These are phyloP conservation scores for Apotomis capreana DNA, from an alignment of 2,888 invertebrate species.

Conservation along the genomic window DNA sequence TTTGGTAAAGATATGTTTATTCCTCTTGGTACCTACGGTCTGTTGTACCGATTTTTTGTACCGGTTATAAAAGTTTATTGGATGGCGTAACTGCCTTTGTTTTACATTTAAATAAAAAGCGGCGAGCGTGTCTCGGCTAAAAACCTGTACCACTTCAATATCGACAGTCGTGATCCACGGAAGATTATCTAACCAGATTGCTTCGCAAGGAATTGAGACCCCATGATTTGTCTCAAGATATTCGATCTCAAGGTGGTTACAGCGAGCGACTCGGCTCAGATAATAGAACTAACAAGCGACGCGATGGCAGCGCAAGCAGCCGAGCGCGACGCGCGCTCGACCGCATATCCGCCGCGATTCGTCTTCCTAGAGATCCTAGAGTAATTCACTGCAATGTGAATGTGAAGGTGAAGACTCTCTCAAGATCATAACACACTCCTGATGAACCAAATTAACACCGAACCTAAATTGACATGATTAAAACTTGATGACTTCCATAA, in stretches of 20 bases:
- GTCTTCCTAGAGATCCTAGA: slow-evolving; percentile 66
- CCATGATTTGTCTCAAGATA: slow-evolving; percentile 64
- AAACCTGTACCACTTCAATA: slow-evolving; percentile 35
- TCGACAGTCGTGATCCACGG: slow-evolving; percentile 40
- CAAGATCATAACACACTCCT: neutral
- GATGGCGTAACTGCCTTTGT: slow-evolving; percentile 14
- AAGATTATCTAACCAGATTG: slow-evolving; percentile 38
- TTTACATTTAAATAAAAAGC: slow-evolving; percentile 29
- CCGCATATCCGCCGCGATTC: slow-evolving; percentile 77
- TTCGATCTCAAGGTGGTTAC: slow-evolving; percentile 67
- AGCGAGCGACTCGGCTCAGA: slow-evolving; percentile 67
- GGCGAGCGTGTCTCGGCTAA: slow-evolving; percentile 10
- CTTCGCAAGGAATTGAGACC: slow-evolving; percentile 48
- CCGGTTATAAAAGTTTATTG: neutral
- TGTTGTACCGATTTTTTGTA: neutral
- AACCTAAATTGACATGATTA: slow-evolving; percentile 19
- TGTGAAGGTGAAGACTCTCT: slow-evolving; percentile 34
- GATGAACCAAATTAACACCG: slow-evolving; percentile 1
- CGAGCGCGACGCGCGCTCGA: slow-evolving; percentile 74
- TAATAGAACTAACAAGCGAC: slow-evolving; percentile 77
- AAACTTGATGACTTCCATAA: slow-evolving; percentile 17
- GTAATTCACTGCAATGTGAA: slow-evolving; percentile 25
- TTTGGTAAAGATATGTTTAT: slow-evolving; percentile 3
- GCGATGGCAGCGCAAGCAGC: slow-evolving; percentile 72
- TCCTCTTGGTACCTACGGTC: slow-evolving; percentile 13